Evolutionary conservation across 2,113 vertebrate species (phyloP), one percentile per base, ranked within the genome.

Genomic region (Actenoides hombroni): DNA sequence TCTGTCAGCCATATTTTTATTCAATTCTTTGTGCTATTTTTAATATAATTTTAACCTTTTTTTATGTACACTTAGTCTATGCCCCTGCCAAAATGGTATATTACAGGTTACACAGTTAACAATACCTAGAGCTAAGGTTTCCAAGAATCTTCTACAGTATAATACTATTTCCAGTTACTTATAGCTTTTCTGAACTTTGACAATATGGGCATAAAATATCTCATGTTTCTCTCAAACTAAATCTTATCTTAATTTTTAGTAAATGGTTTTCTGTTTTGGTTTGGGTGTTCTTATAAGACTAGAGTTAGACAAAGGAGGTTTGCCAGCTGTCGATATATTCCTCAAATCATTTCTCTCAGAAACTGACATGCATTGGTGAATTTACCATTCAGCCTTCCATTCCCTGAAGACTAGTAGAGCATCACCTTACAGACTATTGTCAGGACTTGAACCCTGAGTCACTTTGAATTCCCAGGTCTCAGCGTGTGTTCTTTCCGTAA

Each of bases 21-120:
- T 65, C 60, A 88, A 71, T 86, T 74, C 60, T 86, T 71, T 68
- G 16, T 57, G 42, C 73, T 86, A 88, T 92, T 90, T 95, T 92
- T 84, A 83, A 94, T 92, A 88, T 83, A 0, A 81, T 94, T 94
- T 92, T 64, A 92, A 88, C 39, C 18, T 88, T 90, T 53, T 46
- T 92, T 81, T 92, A 83, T 53, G 44, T 53, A 35, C 6, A 4
- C 7, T 74, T 37, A 33, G 33, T 37, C 33, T 80, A 10, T 90
- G 76, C 57, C 73, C 49, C 65, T 90, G 79, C 73, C 93, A 96
- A 57, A 96, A 90, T 75, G 73, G 79, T 88, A 88, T 92, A 75
- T 93, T 95, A 60, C 56, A 81, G 73, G 88, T 95, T 92, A 78
- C 67, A 64, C 60, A 71, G 59, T 63, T 74, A 96, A 64, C 48